These are phyloP conservation scores for Canis aureus DNA, from an alignment of 2,113 vertebrate genomes.

Conservation along the genomic window DNA sequence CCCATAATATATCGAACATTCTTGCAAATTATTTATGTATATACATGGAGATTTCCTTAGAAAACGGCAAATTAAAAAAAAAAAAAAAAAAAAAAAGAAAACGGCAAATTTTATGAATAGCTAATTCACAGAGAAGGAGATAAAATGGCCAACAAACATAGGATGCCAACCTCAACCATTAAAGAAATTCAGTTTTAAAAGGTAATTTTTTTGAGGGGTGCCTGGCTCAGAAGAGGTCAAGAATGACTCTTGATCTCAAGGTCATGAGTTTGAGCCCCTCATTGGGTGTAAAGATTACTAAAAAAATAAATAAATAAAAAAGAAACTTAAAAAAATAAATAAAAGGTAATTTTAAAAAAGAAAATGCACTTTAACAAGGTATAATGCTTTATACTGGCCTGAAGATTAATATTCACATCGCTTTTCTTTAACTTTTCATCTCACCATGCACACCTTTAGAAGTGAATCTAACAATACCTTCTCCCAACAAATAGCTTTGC, in stretches of 20 bases:
- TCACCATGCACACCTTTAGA: background rate
- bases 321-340: background rate
- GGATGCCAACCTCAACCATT: background rate
- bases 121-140: background rate
- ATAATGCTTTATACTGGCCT: background rate
- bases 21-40: background rate
- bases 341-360: background rate
- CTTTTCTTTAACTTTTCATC: constrained; percentile 16
- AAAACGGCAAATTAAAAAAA: background rate
- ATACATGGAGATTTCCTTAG: background rate
- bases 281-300: background rate
- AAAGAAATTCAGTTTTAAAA: constrained; percentile 21
- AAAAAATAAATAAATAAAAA: background rate
- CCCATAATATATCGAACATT: background rate
- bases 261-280: background rate
- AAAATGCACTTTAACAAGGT: constrained; percentile 20
- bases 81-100: too few species aligned
- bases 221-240: background rate
- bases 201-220: background rate
- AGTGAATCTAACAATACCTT: constrained; percentile 19
- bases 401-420: background rate
- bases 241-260: background rate
- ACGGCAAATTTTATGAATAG: background rate
- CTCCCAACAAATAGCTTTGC: constrained; percentile 22
- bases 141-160: background rate